These are phyloP conservation scores for Ochlodes sylvanus DNA, from an alignment of 2,888 invertebrate genomes.

Conservation along the genomic window DNA sequence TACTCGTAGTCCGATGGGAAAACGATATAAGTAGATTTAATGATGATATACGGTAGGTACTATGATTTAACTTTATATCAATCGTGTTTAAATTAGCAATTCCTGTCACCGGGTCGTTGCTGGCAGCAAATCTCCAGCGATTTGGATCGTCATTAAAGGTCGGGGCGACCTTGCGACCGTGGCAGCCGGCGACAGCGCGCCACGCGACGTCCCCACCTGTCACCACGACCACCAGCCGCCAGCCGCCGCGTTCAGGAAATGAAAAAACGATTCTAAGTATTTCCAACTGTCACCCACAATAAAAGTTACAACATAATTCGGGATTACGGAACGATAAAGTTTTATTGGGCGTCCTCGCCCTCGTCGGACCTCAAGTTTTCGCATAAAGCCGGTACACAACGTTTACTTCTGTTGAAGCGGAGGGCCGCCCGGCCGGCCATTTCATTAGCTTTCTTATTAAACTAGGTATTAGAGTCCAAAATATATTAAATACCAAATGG, in stretches of 20 bases:
- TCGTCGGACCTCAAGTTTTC: constrained; percentile 29
- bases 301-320: constrained; percentile 29
- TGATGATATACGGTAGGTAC: neutral
- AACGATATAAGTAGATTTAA: too few species aligned
- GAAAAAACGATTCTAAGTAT: constrained; percentile 2
- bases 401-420: constrained; percentile 31
- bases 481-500: too few species aligned
- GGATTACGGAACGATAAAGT: constrained; percentile 32
- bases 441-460: constrained; percentile 38
- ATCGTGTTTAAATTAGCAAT: constrained; percentile 13
- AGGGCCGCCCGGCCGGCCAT: constrained; percentile 1
- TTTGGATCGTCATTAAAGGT: constrained; percentile 39
- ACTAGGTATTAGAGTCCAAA: neutral
- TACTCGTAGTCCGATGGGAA: too few species aligned
- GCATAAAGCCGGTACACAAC: constrained; percentile 32
- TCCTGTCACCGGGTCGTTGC: constrained; percentile 20
- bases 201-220: constrained; percentile 14
- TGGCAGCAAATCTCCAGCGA: constrained; percentile 21
- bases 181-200: constrained; percentile 36
- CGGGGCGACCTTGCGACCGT: constrained; percentile 37
- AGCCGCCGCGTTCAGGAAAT: constrained; percentile 27
- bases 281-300: constrained; percentile 15
- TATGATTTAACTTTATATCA: neutral
- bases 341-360: constrained; percentile 31
- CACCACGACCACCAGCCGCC: constrained; percentile 21